Percentiles rank a stretch among this genome's conserved stretches.
These are phyloP conservation scores for Mionectes olivaceus DNA, from an alignment of 2,797 vertebrate species.

Conservation along the genomic window DNA sequence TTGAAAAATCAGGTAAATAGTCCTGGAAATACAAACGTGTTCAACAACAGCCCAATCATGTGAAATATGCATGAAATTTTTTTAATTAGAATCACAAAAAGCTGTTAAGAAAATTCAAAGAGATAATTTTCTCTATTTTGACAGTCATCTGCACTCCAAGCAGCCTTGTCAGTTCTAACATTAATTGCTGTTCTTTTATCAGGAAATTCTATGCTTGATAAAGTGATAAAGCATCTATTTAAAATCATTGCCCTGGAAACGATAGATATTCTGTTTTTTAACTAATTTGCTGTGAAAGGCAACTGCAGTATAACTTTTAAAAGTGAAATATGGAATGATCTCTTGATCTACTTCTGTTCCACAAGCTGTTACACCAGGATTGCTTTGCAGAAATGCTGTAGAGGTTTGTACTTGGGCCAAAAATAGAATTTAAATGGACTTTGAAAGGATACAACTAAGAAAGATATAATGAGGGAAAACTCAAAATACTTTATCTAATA, in stretches of 20 bases:
- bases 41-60: background rate
- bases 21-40: background rate
- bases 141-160: slow-evolving; percentile 36
- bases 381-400: background rate
- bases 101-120: slow-evolving; percentile 52
- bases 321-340: slow-evolving; percentile 8
- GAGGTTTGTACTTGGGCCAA: background rate
- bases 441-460: background rate
- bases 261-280: slow-evolving; percentile 29
- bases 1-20: slow-evolving; percentile 41
- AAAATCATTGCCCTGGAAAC: slow-evolving; percentile 52
- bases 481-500: background rate
- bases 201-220: slow-evolving; percentile 58
- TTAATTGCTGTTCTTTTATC: slow-evolving; percentile 66
- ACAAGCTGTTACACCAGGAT: background rate
- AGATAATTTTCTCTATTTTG: slow-evolving; percentile 60
- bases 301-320: background rate
- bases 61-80: background rate
- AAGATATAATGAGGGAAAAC: background rate
- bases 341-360: slow-evolving; percentile 23
- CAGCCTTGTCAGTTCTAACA: slow-evolving; percentile 43
- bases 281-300: slow-evolving; percentile 49
- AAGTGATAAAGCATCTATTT: slow-evolving; percentile 62
- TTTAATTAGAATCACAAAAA: background rate
- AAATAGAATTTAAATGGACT: background rate